phyloP scores from a whole-genome alignment of 2,113 vertebrate genomes.

The Hippocampus mohnikei region DNA sequence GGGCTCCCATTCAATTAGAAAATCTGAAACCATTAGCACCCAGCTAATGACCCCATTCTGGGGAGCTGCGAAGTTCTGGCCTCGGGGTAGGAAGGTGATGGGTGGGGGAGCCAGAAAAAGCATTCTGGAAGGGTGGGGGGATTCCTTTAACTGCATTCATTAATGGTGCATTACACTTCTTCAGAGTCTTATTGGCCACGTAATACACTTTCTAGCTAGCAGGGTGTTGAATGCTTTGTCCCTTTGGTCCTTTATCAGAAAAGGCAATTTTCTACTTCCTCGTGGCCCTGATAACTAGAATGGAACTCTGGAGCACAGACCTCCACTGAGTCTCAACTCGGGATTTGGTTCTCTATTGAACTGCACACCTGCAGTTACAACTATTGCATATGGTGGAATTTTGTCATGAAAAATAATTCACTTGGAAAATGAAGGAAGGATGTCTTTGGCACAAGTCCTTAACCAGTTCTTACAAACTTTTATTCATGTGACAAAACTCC shows the following conservation, averaged over 20 bases:
- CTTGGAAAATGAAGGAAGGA: neutral
- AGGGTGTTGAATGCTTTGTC: slow-evolving; percentile 49
- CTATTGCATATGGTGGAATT: neutral
- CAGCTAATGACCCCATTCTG: slow-evolving; percentile 73
- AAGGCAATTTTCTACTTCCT: slow-evolving; percentile 29
- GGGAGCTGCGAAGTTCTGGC: slow-evolving; percentile 62
- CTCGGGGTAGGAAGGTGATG: slow-evolving; percentile 53
- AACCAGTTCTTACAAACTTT: too few species aligned
- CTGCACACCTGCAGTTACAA: neutral
- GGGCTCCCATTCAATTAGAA: slow-evolving; percentile 98
- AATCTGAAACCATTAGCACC: slow-evolving; percentile 95
- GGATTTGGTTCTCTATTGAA: neutral
- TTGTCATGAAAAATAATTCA: neutral
- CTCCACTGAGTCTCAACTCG: neutral
- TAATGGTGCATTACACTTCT: slow-evolving; percentile 62
- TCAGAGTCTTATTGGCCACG: slow-evolving; percentile 58
- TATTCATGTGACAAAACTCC: too few species aligned
- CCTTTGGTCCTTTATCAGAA: slow-evolving; percentile 45
- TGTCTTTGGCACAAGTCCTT: too few species aligned
- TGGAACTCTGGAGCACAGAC: neutral
- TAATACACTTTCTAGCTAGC: slow-evolving; percentile 48
- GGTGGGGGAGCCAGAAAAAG: slow-evolving; percentile 54
- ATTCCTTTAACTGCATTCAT: slow-evolving; percentile 70
- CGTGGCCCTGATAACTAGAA: neutral
- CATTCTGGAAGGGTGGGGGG: slow-evolving; percentile 48